These are phyloP conservation scores for Tethea ocularis DNA, from an alignment of 2,888 invertebrate species.

Conservation along the genomic window DNA sequence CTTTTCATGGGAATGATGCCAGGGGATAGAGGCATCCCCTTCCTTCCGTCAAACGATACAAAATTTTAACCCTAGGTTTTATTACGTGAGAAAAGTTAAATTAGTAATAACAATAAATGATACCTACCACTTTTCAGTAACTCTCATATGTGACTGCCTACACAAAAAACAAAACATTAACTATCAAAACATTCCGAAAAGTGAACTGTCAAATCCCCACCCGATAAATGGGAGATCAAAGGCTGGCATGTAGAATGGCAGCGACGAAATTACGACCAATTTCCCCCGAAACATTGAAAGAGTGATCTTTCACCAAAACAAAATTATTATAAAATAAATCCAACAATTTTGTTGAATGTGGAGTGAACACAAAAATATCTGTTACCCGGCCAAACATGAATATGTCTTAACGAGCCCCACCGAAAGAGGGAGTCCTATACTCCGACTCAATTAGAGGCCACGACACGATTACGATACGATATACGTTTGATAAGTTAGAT, in stretches of 20 bases:
- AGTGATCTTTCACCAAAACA: constrained; percentile 8
- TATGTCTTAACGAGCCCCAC: constrained; percentile 76
- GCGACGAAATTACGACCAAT: constrained; percentile 5
- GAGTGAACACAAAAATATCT: constrained; percentile 64
- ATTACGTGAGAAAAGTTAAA: too few species aligned
- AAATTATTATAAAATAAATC: constrained; percentile 12
- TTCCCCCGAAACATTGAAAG: background rate
- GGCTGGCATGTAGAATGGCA: background rate
- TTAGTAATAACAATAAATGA: too few species aligned
- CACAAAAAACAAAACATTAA: background rate
- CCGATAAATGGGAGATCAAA: constrained; percentile 3
- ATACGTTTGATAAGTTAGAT: background rate
- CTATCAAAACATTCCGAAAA: background rate
- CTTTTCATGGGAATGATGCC: too few species aligned
- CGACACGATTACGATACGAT: constrained; percentile 43
- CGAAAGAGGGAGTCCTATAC: constrained; percentile 60
- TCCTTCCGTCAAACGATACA: too few species aligned
- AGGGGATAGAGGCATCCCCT: too few species aligned
- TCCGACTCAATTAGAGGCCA: constrained; percentile 23
- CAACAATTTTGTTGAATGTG: constrained; percentile 16
- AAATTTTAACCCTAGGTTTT: too few species aligned
- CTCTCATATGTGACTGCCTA: too few species aligned
- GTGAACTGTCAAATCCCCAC: background rate
- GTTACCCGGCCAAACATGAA: constrained; percentile 70
- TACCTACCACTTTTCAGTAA: too few species aligned